Evolutionary conservation across 2,888 invertebrate species (phyloP).

Genomic region (Xanthia togata): DNA sequence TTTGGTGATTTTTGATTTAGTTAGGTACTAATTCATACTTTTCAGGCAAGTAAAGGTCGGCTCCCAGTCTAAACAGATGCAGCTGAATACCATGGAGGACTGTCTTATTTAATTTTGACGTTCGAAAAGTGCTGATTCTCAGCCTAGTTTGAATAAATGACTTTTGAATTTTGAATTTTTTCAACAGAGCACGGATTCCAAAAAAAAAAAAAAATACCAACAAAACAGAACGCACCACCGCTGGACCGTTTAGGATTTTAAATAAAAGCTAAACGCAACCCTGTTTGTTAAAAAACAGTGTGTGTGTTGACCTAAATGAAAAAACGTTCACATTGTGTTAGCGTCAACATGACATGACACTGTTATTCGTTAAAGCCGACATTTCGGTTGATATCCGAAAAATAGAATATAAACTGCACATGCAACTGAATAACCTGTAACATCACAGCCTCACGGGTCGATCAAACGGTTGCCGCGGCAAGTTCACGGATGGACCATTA

Average conservation of each 20-base stretch:
- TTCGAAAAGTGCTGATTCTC: too few species aligned
- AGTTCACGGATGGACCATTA: too few species aligned
- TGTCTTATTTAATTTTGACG: too few species aligned
- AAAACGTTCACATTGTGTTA: background rate
- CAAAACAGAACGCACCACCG: background rate
- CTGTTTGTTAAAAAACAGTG: background rate
- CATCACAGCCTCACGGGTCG: background rate
- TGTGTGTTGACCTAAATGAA: background rate
- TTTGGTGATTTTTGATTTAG: conserved; percentile 11
- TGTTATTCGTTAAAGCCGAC: background rate
- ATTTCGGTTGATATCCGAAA: background rate
- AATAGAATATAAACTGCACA: background rate
- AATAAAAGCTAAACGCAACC: background rate
- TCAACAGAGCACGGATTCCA: too few species aligned
- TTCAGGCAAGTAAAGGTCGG: background rate
- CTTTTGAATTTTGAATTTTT: too few species aligned
- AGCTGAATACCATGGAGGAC: too few species aligned
- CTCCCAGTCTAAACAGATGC: too few species aligned
- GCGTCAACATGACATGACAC: background rate
- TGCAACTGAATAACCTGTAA: background rate
- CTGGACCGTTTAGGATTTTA: background rate
- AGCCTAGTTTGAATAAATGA: too few species aligned
- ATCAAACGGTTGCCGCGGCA: too few species aligned
- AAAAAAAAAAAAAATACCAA: too few species aligned
- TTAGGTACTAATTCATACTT: too few species aligned